These are phyloP conservation scores for Propithecus perrieri DNA, from an alignment of 2,797 vertebrate genomes.

Conservation along the genomic window DNA sequence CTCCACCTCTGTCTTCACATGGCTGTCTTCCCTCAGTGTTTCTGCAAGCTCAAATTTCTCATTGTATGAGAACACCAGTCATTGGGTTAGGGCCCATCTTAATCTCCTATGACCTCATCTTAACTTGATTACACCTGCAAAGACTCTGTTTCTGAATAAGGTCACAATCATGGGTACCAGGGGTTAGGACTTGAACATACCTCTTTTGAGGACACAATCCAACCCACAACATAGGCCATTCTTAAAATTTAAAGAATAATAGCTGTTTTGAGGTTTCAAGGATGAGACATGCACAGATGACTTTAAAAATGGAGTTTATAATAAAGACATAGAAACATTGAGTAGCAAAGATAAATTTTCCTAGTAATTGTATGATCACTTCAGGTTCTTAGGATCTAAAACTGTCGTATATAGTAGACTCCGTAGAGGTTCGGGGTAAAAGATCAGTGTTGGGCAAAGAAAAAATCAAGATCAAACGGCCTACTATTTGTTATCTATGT, in stretches of 20 bases:
- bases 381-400: not conserved
- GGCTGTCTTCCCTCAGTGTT: not conserved
- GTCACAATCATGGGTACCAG: not conserved
- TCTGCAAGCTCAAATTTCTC: not conserved
- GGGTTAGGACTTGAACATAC: not conserved
- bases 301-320: not conserved
- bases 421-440: not conserved
- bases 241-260: not conserved
- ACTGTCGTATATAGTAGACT: not conserved
- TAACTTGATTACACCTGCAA: not conserved
- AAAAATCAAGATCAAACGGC: not conserved
- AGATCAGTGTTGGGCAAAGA: not conserved
- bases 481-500: not conserved
- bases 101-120: not conserved
- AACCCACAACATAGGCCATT: not conserved
- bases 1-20: not conserved
- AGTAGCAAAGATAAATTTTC: not conserved
- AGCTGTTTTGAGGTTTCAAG: not conserved
- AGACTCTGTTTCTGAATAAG: not conserved
- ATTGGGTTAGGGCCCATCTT: not conserved
- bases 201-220: not conserved
- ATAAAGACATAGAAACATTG: not conserved
- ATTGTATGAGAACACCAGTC: not conserved
- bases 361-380: not conserved
- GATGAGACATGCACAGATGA: not conserved